Percentiles rank a stretch among this genome's conserved stretches.
Conservation (phyloP, 2,888 invertebrate species). For the Euclidia mi region DNA sequence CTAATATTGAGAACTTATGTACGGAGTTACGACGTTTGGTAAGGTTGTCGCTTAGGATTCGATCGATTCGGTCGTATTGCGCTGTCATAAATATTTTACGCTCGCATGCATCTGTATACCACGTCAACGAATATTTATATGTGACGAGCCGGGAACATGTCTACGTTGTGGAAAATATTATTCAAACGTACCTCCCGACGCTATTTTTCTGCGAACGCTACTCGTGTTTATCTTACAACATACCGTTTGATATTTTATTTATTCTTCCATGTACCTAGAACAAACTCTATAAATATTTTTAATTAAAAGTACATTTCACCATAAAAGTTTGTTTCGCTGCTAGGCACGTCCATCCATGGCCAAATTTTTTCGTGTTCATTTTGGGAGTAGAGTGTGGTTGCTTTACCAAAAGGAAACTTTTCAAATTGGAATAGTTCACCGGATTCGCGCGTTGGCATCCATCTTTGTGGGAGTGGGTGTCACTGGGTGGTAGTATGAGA, state of each 20-base stretch:
- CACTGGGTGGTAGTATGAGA: conserved; percentile 50
- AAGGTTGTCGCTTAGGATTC: conserved; percentile 38
- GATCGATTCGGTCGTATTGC: conserved; percentile 53
- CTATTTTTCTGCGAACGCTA: neutral
- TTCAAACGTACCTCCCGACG: conserved; percentile 35
- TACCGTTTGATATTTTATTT: no score
- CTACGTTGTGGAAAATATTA: conserved; percentile 26
- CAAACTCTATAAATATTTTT: no score
- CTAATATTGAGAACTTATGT: conserved; percentile 17
- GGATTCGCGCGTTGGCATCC: conserved; percentile 80
- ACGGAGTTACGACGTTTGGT: conserved; percentile 21
- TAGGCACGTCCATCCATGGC: conserved; percentile 1
- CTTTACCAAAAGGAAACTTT: conserved; percentile 82
- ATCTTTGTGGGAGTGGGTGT: conserved; percentile 77
- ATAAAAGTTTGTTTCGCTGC: neutral
- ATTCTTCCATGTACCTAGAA: no score
- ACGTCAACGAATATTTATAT: conserved; percentile 46
- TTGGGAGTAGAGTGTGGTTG: conserved; percentile 72
- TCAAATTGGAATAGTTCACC: conserved; percentile 87
- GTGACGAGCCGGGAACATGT: conserved; percentile 38
- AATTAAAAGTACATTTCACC: no score
- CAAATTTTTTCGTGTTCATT: conserved; percentile 75
- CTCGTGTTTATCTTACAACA: no score
- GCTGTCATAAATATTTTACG: conserved; percentile 57
- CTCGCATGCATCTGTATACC: conserved; percentile 48